Evolutionary conservation across 1,140 invertebrate genomes (phyloP).

Genomic region (Amphibalanus amphitrite): DNA sequence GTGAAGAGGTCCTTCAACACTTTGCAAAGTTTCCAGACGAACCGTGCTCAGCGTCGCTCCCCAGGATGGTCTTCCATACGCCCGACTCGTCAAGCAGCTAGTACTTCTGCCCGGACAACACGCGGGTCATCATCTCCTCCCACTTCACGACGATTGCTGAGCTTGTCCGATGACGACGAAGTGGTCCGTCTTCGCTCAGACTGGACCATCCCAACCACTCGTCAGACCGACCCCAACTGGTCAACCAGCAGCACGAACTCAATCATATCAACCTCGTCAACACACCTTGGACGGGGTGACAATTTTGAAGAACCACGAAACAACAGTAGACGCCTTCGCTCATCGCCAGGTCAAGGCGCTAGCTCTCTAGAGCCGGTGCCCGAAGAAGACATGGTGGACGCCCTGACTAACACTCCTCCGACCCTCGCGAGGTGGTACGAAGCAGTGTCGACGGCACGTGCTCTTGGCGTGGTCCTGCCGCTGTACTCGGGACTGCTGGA

Average conservation of each 20-base stretch:
- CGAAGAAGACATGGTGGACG: background rate
- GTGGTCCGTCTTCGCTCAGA: background rate
- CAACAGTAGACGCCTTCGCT: no score
- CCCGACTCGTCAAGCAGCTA: no score
- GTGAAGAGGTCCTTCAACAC: background rate
- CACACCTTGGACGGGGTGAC: no score
- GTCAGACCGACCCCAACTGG: no score
- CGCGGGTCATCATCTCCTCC: no score
- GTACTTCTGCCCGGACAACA: no score
- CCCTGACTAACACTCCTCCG: slow-evolving; percentile 11
- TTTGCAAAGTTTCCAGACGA: background rate
- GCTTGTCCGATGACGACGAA: background rate
- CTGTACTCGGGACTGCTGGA: slow-evolving; percentile 18
- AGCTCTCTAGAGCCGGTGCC: background rate
- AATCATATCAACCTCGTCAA: no score
- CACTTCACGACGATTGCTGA: background rate
- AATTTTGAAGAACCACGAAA: no score
- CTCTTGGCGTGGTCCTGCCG: slow-evolving; percentile 16
- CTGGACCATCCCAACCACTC: background rate
- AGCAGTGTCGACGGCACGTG: slow-evolving; percentile 12
- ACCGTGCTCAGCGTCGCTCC: background rate
- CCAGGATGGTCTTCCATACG: no score
- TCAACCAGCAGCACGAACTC: no score
- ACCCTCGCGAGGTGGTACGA: slow-evolving; percentile 16
- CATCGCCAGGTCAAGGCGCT: no score